These are phyloP conservation scores for Hepsetus odoe DNA, from an alignment of 2,113 vertebrate species.

Conservation along the genomic window DNA sequence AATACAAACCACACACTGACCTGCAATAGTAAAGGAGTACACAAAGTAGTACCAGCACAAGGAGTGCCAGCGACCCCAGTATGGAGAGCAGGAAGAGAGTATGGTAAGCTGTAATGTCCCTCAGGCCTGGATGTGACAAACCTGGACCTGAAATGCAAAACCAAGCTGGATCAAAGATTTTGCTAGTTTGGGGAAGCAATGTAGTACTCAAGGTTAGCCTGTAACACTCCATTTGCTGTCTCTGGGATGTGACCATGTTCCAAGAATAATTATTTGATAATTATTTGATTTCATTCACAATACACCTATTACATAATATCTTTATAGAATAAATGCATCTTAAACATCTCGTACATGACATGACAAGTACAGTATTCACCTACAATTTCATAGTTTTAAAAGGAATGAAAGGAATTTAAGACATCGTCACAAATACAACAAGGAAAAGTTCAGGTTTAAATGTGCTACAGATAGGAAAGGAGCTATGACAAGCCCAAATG, in stretches of 20 bases:
- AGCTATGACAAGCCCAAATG: too few species aligned
- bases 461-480: too few species aligned
- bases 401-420: too few species aligned
- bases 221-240: neutral
- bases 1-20: slow-evolving; percentile 61
- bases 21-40: slow-evolving; percentile 97
- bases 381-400: too few species aligned
- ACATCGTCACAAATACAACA: too few species aligned
- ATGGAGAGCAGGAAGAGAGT: slow-evolving; percentile 96
- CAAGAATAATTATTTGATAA: too few species aligned
- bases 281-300: too few species aligned
- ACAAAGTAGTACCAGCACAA: slow-evolving; percentile 92
- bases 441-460: too few species aligned
- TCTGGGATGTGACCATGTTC: neutral
- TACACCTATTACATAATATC: neutral
- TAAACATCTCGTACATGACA: too few species aligned
- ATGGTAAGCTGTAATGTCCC: slow-evolving; percentile 94
- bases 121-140: slow-evolving; percentile 82
- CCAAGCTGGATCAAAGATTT: neutral
- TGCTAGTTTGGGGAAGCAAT: neutral
- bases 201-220: neutral
- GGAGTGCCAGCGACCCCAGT: slow-evolving; percentile 87
- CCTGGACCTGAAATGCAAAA: slow-evolving; percentile 77
- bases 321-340: too few species aligned
- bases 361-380: too few species aligned